Percentiles rank a stretch among this genome's conserved stretches.
Conservation (phyloP, 2,113 vertebrate species). For the Vulpes ferrilata region DNA sequence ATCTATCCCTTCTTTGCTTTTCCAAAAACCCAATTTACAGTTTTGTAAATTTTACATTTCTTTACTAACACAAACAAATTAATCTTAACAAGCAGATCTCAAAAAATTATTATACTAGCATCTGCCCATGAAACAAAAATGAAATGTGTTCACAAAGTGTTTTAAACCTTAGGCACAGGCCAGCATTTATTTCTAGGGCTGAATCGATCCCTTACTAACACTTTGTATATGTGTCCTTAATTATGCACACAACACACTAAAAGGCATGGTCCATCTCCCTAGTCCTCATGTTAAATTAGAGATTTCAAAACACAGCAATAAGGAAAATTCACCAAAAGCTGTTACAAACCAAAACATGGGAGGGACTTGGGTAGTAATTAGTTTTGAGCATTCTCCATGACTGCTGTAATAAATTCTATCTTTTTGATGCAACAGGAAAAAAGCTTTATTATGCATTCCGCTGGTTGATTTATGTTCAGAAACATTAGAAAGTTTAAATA, state of each 20-base stretch:
- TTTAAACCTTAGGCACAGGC: conserved; percentile 12
- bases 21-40: not conserved
- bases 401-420: not conserved
- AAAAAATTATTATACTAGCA: conserved; percentile 17
- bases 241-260: not conserved
- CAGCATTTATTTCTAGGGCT: conserved; percentile 14
- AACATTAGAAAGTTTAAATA: conserved; percentile 41
- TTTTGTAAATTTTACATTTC: conserved; percentile 34
- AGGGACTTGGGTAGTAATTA: conserved; percentile 13
- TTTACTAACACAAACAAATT: conserved; percentile 39
- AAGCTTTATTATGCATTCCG: conserved; percentile 26
- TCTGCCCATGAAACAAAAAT: not conserved
- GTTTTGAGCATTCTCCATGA: not conserved
- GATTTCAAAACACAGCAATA: conserved; percentile 12
- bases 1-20: not conserved
- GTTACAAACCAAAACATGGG: not conserved
- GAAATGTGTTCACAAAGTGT: conserved; percentile 32
- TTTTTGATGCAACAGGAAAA: not conserved
- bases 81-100: not conserved
- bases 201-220: not conserved
- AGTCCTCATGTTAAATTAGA: not conserved
- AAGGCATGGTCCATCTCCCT: not conserved
- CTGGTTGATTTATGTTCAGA: not conserved
- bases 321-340: conserved; percentile 27
- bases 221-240: not conserved